Conservation (phyloP, 2,113 vertebrate genomes). For the Paramisgurnus dabryanus region DNA sequence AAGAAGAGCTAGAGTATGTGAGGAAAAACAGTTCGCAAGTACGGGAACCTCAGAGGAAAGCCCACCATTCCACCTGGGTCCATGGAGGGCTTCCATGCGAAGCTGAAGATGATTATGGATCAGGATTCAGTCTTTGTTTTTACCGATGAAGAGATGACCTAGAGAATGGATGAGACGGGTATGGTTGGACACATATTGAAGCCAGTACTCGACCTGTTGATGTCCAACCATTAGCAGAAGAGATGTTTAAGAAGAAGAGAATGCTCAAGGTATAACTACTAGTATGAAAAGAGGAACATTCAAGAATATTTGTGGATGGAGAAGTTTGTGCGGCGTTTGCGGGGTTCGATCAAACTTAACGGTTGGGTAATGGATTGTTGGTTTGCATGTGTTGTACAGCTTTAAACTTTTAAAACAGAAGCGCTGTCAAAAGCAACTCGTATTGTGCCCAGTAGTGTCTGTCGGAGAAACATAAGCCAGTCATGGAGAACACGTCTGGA, state of each 20-base stretch:
- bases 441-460: slow-evolving; percentile 36
- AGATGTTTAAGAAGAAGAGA: slow-evolving; percentile 55
- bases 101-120: background rate
- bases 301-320: background rate
- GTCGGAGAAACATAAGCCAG: slow-evolving; percentile 47
- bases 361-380: too few relatives aligned
- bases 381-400: background rate
- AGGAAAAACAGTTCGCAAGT: background rate
- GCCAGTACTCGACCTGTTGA: background rate
- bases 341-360: background rate
- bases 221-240: background rate
- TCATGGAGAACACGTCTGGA: slow-evolving; percentile 27
- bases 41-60: background rate
- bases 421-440: slow-evolving; percentile 3
- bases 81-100: background rate
- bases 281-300: background rate
- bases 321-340: background rate
- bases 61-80: background rate
- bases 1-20: too few relatives aligned
- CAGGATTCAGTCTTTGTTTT: background rate
- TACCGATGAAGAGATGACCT: slow-evolving; percentile 4
- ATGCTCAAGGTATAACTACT: slow-evolving; percentile 46
- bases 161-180: background rate
- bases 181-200: background rate
- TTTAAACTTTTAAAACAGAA: background rate